Evolutionary conservation across 2,113 vertebrate species (phyloP), one percentile per base, ranked within the genome.

Genomic region (Nannobrachium achirus): DNA sequence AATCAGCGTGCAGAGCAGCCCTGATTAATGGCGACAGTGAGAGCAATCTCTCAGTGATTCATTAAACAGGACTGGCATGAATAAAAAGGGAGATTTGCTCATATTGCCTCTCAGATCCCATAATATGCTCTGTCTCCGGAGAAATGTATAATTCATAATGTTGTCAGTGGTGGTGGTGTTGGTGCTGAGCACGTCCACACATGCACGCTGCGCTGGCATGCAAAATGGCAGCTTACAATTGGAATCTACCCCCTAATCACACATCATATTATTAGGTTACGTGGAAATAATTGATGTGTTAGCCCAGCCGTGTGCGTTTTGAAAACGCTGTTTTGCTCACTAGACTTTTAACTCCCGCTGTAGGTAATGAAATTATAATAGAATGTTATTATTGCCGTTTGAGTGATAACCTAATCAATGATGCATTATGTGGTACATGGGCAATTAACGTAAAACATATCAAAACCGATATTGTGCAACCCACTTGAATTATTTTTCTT

Each of bases 1-100:
- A 90, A 89, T 90, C 89, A 89, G 82, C 71, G 48, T 33, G 80
- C 69, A 45, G 77, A 88, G 86, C 76, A 78, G 66, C 81, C 81
- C 76, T 86, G 85, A 90, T 90, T 88, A 89, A 89, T 86, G 85
- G 86, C 83, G 85, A 86, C 86, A 79, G 79, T 85, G 83, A 83
- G 85, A 82, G 87, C 83, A 84, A 86, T 88, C 88, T 89, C 80
- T 74, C 66, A 78, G 77, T 75, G 86, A 87, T 89, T 89, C 82
- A 89, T 90, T 91, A 88, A 88, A 87, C 76, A 81, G 75, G 78
- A 69, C 85, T 75, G 86, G 82, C 79, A 82, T 90, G 87, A 88
- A 91, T 87, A 88, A 91, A 89, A 90, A 89, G 84, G 79, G 71
- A 84, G 76, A 86, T 88, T 86, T 79, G 78, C 84, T 88, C 78